These are phyloP conservation scores for Lacanobia oleracea DNA, from an alignment of 2,888 invertebrate genomes.

Conservation along the genomic window DNA sequence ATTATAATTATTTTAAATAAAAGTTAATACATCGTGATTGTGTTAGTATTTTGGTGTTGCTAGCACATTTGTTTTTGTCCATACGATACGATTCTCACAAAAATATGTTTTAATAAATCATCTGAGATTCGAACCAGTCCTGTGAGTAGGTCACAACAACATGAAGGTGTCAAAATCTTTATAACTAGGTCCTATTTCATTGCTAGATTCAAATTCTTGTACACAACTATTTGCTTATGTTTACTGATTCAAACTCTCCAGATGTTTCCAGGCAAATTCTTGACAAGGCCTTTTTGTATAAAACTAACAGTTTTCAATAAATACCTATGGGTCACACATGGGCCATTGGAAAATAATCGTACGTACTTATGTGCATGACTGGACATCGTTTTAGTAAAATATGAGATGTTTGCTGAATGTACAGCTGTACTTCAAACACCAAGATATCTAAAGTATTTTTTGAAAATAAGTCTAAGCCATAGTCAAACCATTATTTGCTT, in stretches of 20 bases:
- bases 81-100: not conserved
- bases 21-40: constrained; percentile 12
- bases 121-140: not conserved
- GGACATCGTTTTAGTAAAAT: constrained; percentile 4
- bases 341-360: constrained; percentile 2
- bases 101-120: constrained; percentile 16
- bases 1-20: constrained; percentile 12
- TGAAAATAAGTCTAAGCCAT: not conserved
- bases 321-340: not conserved
- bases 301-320: not conserved
- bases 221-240: not conserved
- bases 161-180: not conserved
- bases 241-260: not conserved
- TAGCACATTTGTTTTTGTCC: constrained; percentile 9
- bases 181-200: not conserved
- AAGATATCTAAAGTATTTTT: not conserved
- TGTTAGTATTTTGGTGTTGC: constrained; percentile 23
- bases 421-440: constrained; percentile 3
- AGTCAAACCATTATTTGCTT: not conserved
- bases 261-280: constrained; percentile 1
- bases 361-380: constrained; percentile 9
- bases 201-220: not conserved
- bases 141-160: not conserved
- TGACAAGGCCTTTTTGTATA: not conserved
- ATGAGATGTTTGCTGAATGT: constrained; percentile 38